A percentile compares a stretch with the other conserved stretches of the same genome.
Evolutionary conservation across 2,113 vertebrate genomes (phyloP).

Genomic region (Scortum barcoo): DNA sequence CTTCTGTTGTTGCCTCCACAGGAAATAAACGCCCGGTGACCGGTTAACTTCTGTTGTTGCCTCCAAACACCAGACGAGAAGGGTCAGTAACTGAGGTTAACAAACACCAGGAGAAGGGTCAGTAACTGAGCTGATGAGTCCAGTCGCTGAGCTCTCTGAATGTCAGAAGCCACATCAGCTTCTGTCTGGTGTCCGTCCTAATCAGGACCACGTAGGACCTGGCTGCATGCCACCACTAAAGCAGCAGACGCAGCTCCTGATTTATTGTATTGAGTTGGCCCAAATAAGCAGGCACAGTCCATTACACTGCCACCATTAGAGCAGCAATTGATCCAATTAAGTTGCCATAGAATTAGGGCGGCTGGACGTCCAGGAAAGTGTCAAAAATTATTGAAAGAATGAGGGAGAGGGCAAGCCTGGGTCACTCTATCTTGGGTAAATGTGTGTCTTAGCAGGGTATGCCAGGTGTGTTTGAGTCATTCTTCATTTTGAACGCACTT

Average conservation of each 20-base stretch:
- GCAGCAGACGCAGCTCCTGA: constrained; percentile 41
- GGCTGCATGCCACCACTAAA: constrained; percentile 39
- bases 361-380: background rate
- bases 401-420: background rate
- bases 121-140: background rate
- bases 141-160: background rate
- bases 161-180: background rate
- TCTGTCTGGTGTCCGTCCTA: background rate
- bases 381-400: background rate
- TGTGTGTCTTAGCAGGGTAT: background rate
- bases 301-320: constrained; percentile 46
- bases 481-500: background rate
- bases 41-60: too few species aligned
- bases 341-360: background rate
- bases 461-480: constrained; percentile 17
- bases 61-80: too few species aligned
- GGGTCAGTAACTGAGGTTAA: too few species aligned
- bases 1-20: background rate
- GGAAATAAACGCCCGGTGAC: background rate
- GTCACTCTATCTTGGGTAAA: constrained; percentile 20
- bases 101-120: too few species aligned
- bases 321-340: constrained; percentile 60
- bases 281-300: constrained; percentile 54
- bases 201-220: constrained; percentile 30
- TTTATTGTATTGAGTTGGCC: constrained; percentile 51